Percentiles rank a stretch among this genome's conserved stretches.
These are phyloP conservation scores for Acronicta leporina DNA, from an alignment of 2,888 invertebrate genomes.

Conservation along the genomic window DNA sequence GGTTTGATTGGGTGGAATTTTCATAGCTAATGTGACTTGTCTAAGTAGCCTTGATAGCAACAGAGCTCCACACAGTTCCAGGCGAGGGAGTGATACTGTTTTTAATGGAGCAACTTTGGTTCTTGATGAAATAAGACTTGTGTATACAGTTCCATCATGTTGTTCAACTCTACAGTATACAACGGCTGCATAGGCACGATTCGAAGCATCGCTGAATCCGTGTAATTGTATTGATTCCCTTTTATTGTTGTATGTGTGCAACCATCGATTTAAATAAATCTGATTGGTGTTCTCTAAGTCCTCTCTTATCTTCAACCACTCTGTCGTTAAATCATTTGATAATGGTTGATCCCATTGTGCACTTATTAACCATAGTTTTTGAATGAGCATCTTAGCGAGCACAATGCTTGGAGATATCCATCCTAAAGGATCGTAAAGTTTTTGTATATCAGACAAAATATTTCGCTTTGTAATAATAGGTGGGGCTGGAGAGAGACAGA, in stretches of 20 bases:
- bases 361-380: conserved; percentile 8
- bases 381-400: conserved; percentile 6
- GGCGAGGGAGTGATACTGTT: conserved; percentile 44
- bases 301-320: conserved; percentile 24
- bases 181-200: conserved; percentile 35
- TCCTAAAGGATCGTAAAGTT: conserved; percentile 43
- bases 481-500: conserved; percentile 23
- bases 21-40: conserved; percentile 26
- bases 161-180: conserved; percentile 33
- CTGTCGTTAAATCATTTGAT: conserved; percentile 10
- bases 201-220: conserved; percentile 50
- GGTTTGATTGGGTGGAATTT: conserved; percentile 16
- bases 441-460: conserved; percentile 17
- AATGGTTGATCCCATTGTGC: conserved; percentile 14
- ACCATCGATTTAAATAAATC: conserved; percentile 33
- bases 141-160: conserved; percentile 9
- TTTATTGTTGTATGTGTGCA: conserved; percentile 10
- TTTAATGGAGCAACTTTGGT: conserved; percentile 52
- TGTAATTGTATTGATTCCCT: conserved; percentile 31
- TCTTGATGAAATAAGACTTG: conserved; percentile 31
- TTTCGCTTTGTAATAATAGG: conserved; percentile 25
- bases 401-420: conserved; percentile 22
- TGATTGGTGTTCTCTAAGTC: conserved; percentile 6
- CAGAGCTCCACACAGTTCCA: conserved; percentile 51
- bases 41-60: conserved; percentile 27